Evolutionary conservation across 2,888 invertebrate species (phyloP), one percentile per base, ranked within the genome.

Genomic region (Synanthedon tipuliformis): DNA sequence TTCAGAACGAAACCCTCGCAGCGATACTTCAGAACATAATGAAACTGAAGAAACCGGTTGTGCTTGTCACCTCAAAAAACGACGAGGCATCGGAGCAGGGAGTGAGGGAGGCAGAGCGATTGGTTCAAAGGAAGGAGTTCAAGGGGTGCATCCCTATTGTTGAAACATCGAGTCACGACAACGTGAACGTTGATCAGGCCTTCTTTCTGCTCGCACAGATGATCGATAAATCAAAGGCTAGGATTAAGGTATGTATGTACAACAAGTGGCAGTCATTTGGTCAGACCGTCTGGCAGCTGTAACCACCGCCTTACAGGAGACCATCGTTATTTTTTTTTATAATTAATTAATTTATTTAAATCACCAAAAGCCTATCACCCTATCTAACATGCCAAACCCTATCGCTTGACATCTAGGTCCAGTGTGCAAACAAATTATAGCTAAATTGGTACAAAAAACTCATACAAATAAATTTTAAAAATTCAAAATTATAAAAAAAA

Each of bases 131-230:
- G 53, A 97, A 97, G 78, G 98, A 98, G 81, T 96, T 95, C 79
- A 96, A 96, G 73, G 93, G 93, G 56, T 91, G 91, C 67, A 94
- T 98, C 64, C 93, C 95, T 3, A 87, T 98, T 49, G 93, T 99
- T 53, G 98, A 99, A 87, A 96, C 97, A 0, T 98, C 98, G 7
- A 93, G 98, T 13, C 97, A 98, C 71, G 95, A 97, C 70, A 97
- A 96, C 69, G 96, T 99, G 59, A 99, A 99, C 75, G 95, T 98
- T 45, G 98, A 99, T 71, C 89, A 95, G 68, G 95, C 98, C 27
- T 96, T 97, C 75, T 89, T 97, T 68, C 88, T 95, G 53, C 83
- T 98, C 54, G 97, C 96, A 34, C 97, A 98, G 85, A 91, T 96
- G 85, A 93, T 97, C 59, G 98, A 98, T 73, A 94, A 95, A 74